These are phyloP conservation scores for Drosophila maculinotata DNA, from an alignment of 2,888 invertebrate species.

Conservation along the genomic window DNA sequence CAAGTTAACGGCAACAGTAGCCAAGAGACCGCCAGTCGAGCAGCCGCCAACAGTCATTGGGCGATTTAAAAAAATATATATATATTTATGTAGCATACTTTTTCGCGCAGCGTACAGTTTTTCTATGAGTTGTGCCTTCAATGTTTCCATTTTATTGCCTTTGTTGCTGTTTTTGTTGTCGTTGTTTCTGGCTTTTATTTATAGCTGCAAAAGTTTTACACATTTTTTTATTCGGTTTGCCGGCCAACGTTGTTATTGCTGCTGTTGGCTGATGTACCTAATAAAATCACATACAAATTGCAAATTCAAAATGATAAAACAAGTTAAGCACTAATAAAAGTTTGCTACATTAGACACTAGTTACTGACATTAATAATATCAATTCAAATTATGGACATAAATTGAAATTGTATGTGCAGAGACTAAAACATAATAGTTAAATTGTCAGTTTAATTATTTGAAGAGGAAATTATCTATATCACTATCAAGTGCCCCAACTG, in stretches of 20 bases:
- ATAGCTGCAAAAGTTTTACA: conserved; percentile 36
- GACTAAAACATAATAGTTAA: too few relatives aligned
- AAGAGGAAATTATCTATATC: too few relatives aligned
- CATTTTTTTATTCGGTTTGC: conserved; percentile 36
- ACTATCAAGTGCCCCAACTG: not conserved
- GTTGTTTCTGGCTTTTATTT: conserved; percentile 26
- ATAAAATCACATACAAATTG: conserved; percentile 5
- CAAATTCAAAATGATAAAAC: conserved; percentile 14
- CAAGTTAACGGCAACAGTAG: conserved; percentile 55
- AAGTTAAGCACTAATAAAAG: conserved; percentile 13
- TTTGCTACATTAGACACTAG: not conserved
- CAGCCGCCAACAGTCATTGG: conserved; percentile 30
- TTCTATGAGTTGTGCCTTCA: conserved; percentile 55
- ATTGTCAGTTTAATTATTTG: too few relatives aligned
- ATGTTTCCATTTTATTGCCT: conserved; percentile 64
- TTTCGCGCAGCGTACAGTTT: conserved; percentile 40
- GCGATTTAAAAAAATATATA: conserved; percentile 23
- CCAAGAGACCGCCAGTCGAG: conserved; percentile 29
- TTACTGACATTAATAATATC: too few relatives aligned
- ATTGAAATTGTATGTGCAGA: too few relatives aligned
- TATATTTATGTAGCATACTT: conserved; percentile 66
- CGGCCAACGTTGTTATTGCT: conserved; percentile 7
- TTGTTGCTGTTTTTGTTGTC: conserved; percentile 25
- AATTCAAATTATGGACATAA: too few relatives aligned
- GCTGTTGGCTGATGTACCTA: conserved; percentile 6